Evolutionary conservation across 2,888 invertebrate genomes (phyloP), one percentile per base, ranked within the genome.

Genomic region (Danaus chrysippus): DNA sequence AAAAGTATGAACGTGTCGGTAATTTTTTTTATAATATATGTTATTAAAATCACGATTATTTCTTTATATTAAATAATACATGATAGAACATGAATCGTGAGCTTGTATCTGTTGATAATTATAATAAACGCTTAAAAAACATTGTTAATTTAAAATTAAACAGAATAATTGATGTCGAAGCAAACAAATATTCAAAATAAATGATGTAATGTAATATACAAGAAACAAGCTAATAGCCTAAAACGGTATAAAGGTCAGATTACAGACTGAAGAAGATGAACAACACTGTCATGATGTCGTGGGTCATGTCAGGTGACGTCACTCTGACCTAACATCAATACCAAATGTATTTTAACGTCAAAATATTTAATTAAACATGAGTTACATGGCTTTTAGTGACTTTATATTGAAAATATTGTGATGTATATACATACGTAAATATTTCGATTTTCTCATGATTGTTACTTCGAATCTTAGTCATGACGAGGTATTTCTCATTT

Each of bases 281-380:
- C 57, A 62, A 63, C 68, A 64, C 59, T 70, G 64, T 69, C 67
- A 66, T 66, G 62, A 75, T 68, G 75, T 71, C 76, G 67, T 71
- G 78, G 78, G 76, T 80, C 76, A 76, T 61, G 65, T 80, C 76
- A 76, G 61, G 65, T 68, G 52, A 71, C 64, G 67, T 68, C 68
- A 71, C 62, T 46, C 34, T 62, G 59, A 59, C 61, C 60, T 65
- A 62, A 66, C 58, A 62, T 58, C 58, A 60, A 54, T 61, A 58
- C 54, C 59, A 55, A 34, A 57, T n/a, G 43, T 12, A 15, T 44
- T 44, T 6, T 8, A 46, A 23, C 11, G 12, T 15, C 10, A 34
- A 34, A 34, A 34, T 34, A 34, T 34, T 34, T 34, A 34, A 34
- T 34, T 3, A 34, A 34, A 34, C 23, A 34, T 2, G 2, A 34